Evolutionary conservation across 2,888 invertebrate genomes (phyloP), one percentile per base, ranked within the genome.

Genomic region (Chrysotoxum bicinctum): DNA sequence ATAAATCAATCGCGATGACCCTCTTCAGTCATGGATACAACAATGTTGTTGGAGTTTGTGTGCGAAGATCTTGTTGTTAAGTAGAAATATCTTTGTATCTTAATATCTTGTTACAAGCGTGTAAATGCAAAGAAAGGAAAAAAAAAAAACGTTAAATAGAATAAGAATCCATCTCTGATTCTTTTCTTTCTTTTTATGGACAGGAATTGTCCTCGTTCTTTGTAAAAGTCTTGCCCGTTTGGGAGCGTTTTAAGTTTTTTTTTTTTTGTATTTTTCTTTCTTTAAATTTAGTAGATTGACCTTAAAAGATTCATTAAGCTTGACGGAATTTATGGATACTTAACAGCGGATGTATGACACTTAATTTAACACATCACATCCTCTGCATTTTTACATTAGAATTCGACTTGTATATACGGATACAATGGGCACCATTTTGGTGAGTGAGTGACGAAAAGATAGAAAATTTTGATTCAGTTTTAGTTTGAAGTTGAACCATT

Each of bases 1-100:
- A 83, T 83, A 83, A 83, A 83, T 83, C 82, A 83, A 83, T 83
- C 82, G 77, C 45, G 62, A 77, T 83, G 82, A 77, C 82, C 82
- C 77, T 83, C 82, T 83, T 83, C 82, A 83, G 82, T 73, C 82
- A 77, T 77, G 77, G 77, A 77, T 77, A 10, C 62, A 19, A 62
- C 62, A 43, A 43, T 62, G 43, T 23, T 32, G 35, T 16, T 40
- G 62, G 37, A 64, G 45, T 64, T 66, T 75, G 58, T 66, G 48
- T 37, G 60, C 56, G 58, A 58, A 40, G 66, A 68, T 60, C 60
- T 66, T 52, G 45, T 64, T 64, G 58, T 81, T 72, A 72, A 76
- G 75, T 62, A 35, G 75, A 76, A 70, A 40, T 60, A 76, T 82
- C 66, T 77, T 69, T 69, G 54, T 60, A 83, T 77, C 77, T 82